Evolutionary conservation across 2,888 invertebrate species (phyloP), one percentile per base, ranked within the genome.

Genomic region (Callyntrura guangdongensis): DNA sequence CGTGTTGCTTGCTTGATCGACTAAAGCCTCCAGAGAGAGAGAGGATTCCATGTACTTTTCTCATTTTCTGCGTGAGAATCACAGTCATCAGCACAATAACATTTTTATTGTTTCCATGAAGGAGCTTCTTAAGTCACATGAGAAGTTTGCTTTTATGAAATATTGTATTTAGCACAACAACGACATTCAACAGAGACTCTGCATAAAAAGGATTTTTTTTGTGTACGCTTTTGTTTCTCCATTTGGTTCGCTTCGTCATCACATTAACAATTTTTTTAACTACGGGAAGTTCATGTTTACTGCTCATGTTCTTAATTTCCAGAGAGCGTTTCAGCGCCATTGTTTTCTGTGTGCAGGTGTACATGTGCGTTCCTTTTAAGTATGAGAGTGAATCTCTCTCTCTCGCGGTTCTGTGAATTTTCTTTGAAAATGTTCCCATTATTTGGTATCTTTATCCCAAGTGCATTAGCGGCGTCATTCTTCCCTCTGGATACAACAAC

Each of bases 381-480:
- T 36, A 36, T 36, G 36, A 36, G 36, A 36, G 36, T 36, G 36
- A 36, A 36, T 6, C 2, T 2, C 36, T 36, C 36, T 36, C 36
- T 36, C 36, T 74, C 5, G 17, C 22, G 14, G 1, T 22, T 20
- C 49, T 77, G 77, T 77, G 77, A 77, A 49, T 77, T 49, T 22
- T 53, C 53, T 77, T 77, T 49, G 77, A 77, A 77, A 77, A 77
- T n/a, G 25, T 77, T 77, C 77, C 53, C 77, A 77, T 49, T 14
- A 36, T 36, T 36, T 36, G 36, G 6, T 36, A 6, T 36, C 36
- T 36, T n/a, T 6, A 12, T 77, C 22, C 14, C 77, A 77, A 12
- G 14, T 22, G 22, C 22, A 25, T 77, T 72, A 36, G 69, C 2
- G 6, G 36, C 36, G 36, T 6, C 36, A 36, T 36, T 36, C 6